These are phyloP conservation scores for Seira musarum DNA, from an alignment of 2,888 invertebrate genomes.

Conservation along the genomic window DNA sequence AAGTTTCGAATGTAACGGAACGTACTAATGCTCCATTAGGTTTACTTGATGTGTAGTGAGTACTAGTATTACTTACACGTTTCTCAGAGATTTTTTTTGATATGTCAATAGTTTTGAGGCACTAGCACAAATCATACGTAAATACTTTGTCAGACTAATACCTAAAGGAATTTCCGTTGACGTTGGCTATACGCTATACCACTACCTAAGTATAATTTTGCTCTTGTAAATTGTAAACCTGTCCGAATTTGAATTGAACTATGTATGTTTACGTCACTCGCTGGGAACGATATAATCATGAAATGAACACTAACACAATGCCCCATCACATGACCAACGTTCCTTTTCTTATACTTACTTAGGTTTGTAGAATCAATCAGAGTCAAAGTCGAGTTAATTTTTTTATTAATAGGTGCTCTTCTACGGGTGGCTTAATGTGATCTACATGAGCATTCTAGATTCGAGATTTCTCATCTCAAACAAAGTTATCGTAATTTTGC, in stretches of 20 bases:
- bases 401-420: neutral
- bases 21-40: constrained; percentile 17
- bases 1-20: too few relatives aligned
- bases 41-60: neutral
- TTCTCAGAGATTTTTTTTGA: neutral
- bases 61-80: neutral
- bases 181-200: neutral
- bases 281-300: too few relatives aligned
- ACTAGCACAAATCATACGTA: neutral
- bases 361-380: neutral
- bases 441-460: constrained; percentile 2
- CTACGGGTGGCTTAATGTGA: neutral
- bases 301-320: too few relatives aligned
- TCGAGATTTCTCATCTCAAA: too few relatives aligned
- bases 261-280: too few relatives aligned
- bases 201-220: too few relatives aligned
- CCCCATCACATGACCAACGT: too few relatives aligned
- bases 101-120: neutral
- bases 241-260: too few relatives aligned
- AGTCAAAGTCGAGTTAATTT: neutral
- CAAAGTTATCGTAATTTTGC: too few relatives aligned
- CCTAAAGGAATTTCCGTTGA: too few relatives aligned
- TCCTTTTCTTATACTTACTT: neutral
- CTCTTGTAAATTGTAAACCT: too few relatives aligned
- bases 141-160: too few relatives aligned